Conservation (phyloP, 1,140 invertebrate genomes). For the Magallana angulata region DNA sequence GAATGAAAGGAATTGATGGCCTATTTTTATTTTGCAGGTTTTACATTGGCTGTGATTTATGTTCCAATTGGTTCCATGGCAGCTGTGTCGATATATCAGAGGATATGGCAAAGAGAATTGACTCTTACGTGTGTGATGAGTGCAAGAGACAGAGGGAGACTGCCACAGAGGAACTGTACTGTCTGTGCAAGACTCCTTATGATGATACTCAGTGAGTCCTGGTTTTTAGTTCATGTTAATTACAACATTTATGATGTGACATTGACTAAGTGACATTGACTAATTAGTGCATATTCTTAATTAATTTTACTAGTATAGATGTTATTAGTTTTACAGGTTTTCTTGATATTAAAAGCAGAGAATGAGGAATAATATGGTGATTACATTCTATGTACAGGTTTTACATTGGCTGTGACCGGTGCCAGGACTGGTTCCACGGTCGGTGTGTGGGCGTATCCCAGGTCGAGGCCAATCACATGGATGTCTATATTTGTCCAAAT, state of each 20-base stretch:
- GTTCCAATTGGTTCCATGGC: constrained; percentile 99
- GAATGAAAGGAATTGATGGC: background rate
- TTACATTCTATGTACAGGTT: constrained; percentile 83
- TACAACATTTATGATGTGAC: too few relatives aligned
- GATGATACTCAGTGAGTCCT: constrained; percentile 95
- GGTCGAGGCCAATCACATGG: constrained; percentile 95
- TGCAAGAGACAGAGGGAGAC: constrained; percentile 89
- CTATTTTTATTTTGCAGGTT: constrained; percentile 84
- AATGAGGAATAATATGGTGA: too few relatives aligned
- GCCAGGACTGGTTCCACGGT: constrained; percentile 99
- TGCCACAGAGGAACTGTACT: constrained; percentile 91
- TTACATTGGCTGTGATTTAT: constrained; percentile 98
- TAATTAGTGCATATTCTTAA: too few relatives aligned
- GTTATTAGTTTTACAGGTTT: too few relatives aligned
- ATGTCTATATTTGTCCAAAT: constrained; percentile 97
- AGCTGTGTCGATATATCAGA: constrained; percentile 96
- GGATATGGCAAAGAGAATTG: constrained; percentile 95
- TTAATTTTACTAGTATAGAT: too few relatives aligned
- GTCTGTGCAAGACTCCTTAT: constrained; percentile 96
- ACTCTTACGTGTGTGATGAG: constrained; percentile 97
- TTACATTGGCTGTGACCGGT: constrained; percentile 98
- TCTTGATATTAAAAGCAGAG: too few relatives aligned
- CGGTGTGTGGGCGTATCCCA: constrained; percentile 97
- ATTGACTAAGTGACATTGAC: too few relatives aligned
- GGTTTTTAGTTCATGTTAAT: too few relatives aligned